Percentiles rank a stretch among this genome's conserved stretches.
These are phyloP conservation scores for Myiotriccus ornatus DNA, from an alignment of 2,797 vertebrate species.

Conservation along the genomic window DNA sequence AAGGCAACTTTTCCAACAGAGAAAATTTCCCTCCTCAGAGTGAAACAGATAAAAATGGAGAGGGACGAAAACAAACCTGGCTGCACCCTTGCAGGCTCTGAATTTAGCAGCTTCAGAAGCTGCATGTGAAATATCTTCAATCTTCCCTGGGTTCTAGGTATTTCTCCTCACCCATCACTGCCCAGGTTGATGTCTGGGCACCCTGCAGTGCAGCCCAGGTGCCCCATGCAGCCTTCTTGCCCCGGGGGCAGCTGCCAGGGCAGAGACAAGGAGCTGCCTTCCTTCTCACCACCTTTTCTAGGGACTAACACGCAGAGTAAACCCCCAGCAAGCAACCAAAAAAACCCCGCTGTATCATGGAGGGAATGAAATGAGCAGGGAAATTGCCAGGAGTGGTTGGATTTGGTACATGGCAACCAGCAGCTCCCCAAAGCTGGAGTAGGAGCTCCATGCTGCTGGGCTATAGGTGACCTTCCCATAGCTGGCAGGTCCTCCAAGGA, in stretches of 20 bases:
- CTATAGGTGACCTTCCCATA: rapidly evolving
- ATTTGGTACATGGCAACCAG: background rate
- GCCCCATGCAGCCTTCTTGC: background rate
- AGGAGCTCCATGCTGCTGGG: background rate
- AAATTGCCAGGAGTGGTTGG: background rate
- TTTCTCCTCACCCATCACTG: background rate
- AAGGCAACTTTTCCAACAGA: background rate
- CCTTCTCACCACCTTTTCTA: background rate
- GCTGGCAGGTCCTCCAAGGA: rapidly evolving
- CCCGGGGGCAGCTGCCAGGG: rapidly evolving
- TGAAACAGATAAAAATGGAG: background rate
- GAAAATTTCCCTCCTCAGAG: background rate
- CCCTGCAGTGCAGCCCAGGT: background rate
- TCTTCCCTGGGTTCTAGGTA: background rate
- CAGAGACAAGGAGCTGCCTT: background rate
- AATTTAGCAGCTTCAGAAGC: background rate
- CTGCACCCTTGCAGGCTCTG: background rate
- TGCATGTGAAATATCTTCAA: background rate
- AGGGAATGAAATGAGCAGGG: background rate
- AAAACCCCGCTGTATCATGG: rapidly evolving
- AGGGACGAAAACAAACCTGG: background rate
- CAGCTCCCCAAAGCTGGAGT: background rate
- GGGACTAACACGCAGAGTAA: background rate
- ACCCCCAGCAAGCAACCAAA: background rate
- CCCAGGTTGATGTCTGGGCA: background rate